Percentiles rank a stretch among this genome's conserved stretches.
phyloP scores from a whole-genome alignment of 2,797 vertebrate species.

The Chelmon rostratus region DNA sequence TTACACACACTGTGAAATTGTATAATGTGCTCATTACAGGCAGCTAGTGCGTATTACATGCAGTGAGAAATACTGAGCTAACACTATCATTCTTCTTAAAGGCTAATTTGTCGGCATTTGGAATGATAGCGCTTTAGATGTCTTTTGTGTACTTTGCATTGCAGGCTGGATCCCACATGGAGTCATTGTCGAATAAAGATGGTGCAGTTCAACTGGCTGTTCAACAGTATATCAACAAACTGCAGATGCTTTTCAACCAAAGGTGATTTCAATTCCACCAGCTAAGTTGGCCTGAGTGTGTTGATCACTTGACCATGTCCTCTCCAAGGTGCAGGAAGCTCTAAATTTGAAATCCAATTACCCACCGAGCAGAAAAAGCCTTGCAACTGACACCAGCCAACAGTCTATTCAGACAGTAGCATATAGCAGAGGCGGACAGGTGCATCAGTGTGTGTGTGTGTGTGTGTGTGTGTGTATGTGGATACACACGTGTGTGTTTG shows the following conservation, averaged over 20 bases:
- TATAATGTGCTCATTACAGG: constrained; percentile 25
- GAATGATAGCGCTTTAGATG: not conserved
- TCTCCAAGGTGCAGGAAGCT: constrained; percentile 33
- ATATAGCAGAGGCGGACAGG: constrained; percentile 63
- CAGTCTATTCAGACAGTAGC: constrained; percentile 59
- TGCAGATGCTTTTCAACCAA: constrained; percentile 32
- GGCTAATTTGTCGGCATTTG: not conserved
- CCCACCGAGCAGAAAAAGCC: constrained; percentile 44
- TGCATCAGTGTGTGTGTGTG: constrained; percentile 14
- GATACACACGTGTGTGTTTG: constrained; percentile 16
- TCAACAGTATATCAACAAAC: constrained; percentile 17
- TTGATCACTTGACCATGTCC: constrained; percentile 48
- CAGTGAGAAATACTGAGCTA: constrained; percentile 7
- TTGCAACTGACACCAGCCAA: constrained; percentile 61
- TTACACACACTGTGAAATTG: constrained; percentile 28
- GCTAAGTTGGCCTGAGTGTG: constrained; percentile 16
- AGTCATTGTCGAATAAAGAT: not conserved
- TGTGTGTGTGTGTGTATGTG: constrained; percentile 5
- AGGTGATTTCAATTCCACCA: constrained; percentile 35
- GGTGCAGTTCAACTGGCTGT: not conserved
- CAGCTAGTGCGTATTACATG: constrained; percentile 18
- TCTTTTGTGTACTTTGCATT: constrained; percentile 9
- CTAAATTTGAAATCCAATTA: constrained; percentile 72
- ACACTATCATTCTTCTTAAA: not conserved
- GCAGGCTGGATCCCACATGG: not conserved